Evolutionary conservation across 2,797 vertebrate species (phyloP).

Genomic region (Avahi laniger): DNA sequence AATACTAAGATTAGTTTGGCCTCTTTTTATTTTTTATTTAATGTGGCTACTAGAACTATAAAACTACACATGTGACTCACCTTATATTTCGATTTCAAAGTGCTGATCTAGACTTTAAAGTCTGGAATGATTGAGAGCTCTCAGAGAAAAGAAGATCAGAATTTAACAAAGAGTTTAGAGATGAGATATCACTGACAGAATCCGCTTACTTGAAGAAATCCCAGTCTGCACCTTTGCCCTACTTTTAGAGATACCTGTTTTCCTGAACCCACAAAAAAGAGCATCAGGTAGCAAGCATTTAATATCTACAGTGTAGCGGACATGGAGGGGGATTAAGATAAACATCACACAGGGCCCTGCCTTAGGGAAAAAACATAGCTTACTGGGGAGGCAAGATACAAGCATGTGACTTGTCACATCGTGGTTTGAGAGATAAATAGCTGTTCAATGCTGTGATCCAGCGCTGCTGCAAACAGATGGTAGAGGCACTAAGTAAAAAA

Average conservation of each 20-base stretch:
- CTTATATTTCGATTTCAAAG: not conserved
- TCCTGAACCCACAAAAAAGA: not conserved
- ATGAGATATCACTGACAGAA: not conserved
- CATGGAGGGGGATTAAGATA: not conserved
- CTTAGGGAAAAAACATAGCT: not conserved
- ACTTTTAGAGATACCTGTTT: constrained; percentile 46
- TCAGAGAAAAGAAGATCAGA: constrained; percentile 32
- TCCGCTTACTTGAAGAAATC: constrained; percentile 34
- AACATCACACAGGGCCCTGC: not conserved
- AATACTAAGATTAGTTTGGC: not conserved
- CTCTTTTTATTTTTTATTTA: not conserved
- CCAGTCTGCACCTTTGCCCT: not conserved
- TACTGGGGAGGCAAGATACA: not conserved
- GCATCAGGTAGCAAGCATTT: not conserved
- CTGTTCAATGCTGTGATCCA: not conserved
- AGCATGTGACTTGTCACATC: not conserved
- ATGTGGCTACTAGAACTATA: not conserved
- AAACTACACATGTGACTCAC: not conserved
- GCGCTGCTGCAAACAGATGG: not conserved
- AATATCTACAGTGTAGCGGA: not conserved
- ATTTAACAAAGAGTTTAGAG: constrained; percentile 28
- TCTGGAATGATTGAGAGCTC: not conserved
- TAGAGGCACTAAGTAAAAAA: not conserved
- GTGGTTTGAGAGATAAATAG: not conserved
- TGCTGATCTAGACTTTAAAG: not conserved